phyloP scores from a whole-genome alignment of 2,113 vertebrate species.

The Pomatorhinus ruficollis region DNA sequence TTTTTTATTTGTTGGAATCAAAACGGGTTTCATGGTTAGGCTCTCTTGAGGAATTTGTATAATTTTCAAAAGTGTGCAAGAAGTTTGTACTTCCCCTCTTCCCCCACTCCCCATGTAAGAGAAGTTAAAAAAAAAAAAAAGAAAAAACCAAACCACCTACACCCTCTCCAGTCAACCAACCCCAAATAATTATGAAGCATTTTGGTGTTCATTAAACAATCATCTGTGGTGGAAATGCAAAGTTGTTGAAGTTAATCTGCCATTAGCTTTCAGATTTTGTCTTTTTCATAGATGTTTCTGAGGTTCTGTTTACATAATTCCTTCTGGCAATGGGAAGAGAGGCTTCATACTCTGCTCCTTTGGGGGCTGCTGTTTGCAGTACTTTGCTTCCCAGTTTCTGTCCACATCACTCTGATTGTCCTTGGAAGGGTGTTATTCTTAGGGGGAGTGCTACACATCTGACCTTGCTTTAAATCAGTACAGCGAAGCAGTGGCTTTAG shows the following conservation, averaged over 20 bases:
- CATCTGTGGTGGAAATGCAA: background rate
- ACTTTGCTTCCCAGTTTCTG: background rate
- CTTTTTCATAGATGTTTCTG: background rate
- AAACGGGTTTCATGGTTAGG: background rate
- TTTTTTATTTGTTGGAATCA: background rate
- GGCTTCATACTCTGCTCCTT: background rate
- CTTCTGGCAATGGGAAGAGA: background rate
- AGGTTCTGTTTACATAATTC: background rate
- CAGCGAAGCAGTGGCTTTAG: background rate
- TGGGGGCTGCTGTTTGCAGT: background rate
- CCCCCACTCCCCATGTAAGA: background rate
- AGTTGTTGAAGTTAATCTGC: background rate
- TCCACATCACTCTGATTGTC: background rate
- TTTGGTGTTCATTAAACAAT: background rate
- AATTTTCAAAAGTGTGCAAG: background rate
- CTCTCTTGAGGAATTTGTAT: background rate
- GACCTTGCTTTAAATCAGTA: background rate
- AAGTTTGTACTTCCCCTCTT: background rate
- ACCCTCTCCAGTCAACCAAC: background rate
- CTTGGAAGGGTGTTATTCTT: background rate
- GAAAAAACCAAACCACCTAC: background rate
- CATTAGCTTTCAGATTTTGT: background rate
- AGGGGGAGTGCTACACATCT: background rate
- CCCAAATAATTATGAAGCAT: background rate
- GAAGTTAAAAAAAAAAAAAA: accelerated